phyloP scores from a whole-genome alignment of 2,113 vertebrate species.

The Paramisgurnus dabryanus region DNA sequence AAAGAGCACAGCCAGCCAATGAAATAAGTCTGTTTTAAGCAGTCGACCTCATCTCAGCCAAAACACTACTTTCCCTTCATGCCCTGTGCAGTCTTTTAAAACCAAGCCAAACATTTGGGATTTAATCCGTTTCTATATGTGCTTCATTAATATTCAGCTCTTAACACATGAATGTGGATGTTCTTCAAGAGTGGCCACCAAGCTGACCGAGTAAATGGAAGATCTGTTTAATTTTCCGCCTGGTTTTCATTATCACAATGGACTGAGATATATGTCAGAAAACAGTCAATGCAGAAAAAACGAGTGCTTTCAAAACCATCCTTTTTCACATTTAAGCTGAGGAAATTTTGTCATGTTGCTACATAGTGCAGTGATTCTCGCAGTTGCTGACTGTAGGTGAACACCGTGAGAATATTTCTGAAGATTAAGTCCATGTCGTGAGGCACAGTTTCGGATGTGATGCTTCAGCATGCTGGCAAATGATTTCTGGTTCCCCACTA shows the following conservation, averaged over 20 bases:
- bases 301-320: background rate
- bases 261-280: background rate
- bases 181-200: background rate
- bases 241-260: background rate
- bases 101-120: background rate
- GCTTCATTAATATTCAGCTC: background rate
- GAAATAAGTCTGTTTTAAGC: constrained; percentile 1
- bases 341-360: background rate
- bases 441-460: background rate
- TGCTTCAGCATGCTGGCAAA: background rate
- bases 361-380: background rate
- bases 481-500: background rate
- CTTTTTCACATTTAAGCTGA: background rate
- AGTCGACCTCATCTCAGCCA: constrained; percentile 14
- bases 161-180: background rate
- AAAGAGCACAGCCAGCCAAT: background rate
- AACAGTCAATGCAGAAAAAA: background rate
- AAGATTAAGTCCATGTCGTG: constrained; percentile 7
- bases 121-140: background rate
- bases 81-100: background rate
- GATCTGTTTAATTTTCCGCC: background rate
- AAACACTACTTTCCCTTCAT: constrained; percentile 25
- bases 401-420: background rate
- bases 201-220: background rate
- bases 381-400: background rate